These are phyloP conservation scores for Bradysia coprophila DNA, from an alignment of 1,140 invertebrate genomes.

Conservation along the genomic window DNA sequence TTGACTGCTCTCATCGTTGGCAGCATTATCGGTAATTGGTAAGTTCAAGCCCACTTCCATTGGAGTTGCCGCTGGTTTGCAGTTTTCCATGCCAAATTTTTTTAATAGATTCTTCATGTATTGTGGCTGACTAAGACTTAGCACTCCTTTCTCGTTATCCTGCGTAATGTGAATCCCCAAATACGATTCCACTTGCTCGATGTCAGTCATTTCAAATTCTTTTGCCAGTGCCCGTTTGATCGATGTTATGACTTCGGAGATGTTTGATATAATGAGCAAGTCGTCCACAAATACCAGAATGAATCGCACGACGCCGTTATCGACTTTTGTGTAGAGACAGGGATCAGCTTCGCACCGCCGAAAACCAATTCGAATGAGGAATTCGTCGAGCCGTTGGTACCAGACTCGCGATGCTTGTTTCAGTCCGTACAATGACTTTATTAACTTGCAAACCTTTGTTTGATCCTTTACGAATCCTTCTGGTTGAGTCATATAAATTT, in stretches of 20 bases:
- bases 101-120: conserved; percentile 18
- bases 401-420: conserved; percentile 21
- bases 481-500: conserved; percentile 23
- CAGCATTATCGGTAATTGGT: conserved; percentile 7
- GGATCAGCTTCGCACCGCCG: conserved; percentile 9
- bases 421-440: conserved; percentile 23
- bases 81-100: conserved; percentile 17
- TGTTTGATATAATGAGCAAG: conserved; percentile 5
- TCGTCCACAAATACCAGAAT: conserved; percentile 9
- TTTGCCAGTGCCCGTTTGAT: not conserved
- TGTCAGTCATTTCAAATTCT: conserved; percentile 16
- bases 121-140: conserved; percentile 12
- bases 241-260: conserved; percentile 1
- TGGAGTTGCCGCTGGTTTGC: conserved; percentile 14
- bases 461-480: conserved; percentile 11
- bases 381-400: conserved; percentile 12
- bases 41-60: conserved; percentile 12
- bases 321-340: conserved; percentile 9
- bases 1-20: conserved; percentile 2
- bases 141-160: conserved; percentile 9
- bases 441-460: conserved; percentile 15
- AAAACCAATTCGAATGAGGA: conserved; percentile 12
- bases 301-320: conserved; percentile 6
- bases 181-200: conserved; percentile 13
- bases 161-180: conserved; percentile 18